A percentile compares a stretch with the other conserved stretches of the same genome.
These are phyloP conservation scores for Nudaria mundana DNA, from an alignment of 2,888 invertebrate genomes.

Conservation along the genomic window DNA sequence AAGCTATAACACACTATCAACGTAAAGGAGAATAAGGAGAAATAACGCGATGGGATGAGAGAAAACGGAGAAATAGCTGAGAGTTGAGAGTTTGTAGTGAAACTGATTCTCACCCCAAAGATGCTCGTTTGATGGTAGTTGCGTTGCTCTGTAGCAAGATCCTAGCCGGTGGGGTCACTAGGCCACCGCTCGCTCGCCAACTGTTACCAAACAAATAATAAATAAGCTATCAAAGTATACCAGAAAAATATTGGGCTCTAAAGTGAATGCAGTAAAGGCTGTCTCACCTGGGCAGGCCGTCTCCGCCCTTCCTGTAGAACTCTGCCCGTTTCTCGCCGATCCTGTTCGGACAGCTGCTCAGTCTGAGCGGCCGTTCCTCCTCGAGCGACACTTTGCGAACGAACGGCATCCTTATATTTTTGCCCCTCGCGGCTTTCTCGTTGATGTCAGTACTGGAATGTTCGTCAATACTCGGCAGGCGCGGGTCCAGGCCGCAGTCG, in stretches of 20 bases:
- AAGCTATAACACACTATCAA: background rate
- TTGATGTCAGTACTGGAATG: constrained; percentile 54
- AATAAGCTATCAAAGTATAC: background rate
- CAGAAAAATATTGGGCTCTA: background rate
- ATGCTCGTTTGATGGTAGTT: constrained; percentile 65
- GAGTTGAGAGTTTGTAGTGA: background rate
- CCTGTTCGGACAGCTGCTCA: constrained; percentile 50
- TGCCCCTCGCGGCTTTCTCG: constrained; percentile 27
- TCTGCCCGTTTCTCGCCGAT: constrained; percentile 48
- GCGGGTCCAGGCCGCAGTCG: constrained; percentile 51
- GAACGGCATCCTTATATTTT: constrained; percentile 30
- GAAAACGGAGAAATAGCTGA: no score
- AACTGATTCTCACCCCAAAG: constrained; percentile 65
- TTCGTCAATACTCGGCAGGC: constrained; percentile 67
- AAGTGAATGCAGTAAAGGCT: no score
- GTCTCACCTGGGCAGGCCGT: constrained; percentile 60
- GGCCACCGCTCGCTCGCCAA: constrained; percentile 55
- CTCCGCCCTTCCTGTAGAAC: constrained; percentile 60
- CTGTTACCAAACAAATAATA: constrained; percentile 34
- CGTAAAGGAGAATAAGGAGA: no score
- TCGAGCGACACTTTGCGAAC: constrained; percentile 41
- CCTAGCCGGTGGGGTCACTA: constrained; percentile 48
- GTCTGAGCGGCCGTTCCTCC: constrained; percentile 36
- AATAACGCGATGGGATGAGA: no score
- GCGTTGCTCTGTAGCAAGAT: constrained; percentile 62